These are phyloP conservation scores for Eleutherodactylus coqui DNA, from an alignment of 2,797 vertebrate species.

Conservation along the genomic window DNA sequence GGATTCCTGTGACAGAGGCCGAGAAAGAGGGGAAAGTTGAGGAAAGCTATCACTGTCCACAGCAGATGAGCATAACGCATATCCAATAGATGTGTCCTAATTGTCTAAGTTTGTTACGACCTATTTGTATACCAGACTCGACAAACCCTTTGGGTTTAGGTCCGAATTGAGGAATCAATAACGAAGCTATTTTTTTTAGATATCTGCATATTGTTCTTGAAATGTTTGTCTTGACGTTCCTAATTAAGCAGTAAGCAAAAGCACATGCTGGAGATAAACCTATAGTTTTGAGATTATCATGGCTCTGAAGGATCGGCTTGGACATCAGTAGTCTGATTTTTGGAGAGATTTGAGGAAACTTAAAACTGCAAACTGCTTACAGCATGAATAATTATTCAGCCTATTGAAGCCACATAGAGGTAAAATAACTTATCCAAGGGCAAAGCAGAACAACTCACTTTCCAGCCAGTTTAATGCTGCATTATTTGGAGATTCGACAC, in stretches of 20 bases:
- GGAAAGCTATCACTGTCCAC: too few relatives aligned
- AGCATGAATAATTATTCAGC: conserved; percentile 6
- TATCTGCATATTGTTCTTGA: background rate
- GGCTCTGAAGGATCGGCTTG: background rate
- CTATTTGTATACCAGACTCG: too few relatives aligned
- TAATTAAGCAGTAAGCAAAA: background rate
- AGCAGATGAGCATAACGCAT: too few relatives aligned
- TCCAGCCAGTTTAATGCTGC: conserved; percentile 9
- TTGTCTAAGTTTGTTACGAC: too few relatives aligned
- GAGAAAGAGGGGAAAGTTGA: too few relatives aligned
- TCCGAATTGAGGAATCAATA: too few relatives aligned
- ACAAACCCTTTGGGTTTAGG: too few relatives aligned
- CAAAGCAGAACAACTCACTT: background rate
- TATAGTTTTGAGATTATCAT: background rate
- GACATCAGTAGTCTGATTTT: conserved; percentile 6
- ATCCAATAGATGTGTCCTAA: too few relatives aligned
- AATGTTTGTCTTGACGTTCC: background rate
- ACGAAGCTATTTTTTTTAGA: background rate
- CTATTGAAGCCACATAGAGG: conserved; percentile 4
- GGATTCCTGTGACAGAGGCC: too few relatives aligned
- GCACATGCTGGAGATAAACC: background rate
- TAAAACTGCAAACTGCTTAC: background rate
- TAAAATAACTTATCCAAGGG: conserved; percentile 22
- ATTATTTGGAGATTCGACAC: conserved; percentile 26
- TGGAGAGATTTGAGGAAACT: background rate